Conservation (phyloP, 2,113 vertebrate species). For the Carassius carassius region DNA sequence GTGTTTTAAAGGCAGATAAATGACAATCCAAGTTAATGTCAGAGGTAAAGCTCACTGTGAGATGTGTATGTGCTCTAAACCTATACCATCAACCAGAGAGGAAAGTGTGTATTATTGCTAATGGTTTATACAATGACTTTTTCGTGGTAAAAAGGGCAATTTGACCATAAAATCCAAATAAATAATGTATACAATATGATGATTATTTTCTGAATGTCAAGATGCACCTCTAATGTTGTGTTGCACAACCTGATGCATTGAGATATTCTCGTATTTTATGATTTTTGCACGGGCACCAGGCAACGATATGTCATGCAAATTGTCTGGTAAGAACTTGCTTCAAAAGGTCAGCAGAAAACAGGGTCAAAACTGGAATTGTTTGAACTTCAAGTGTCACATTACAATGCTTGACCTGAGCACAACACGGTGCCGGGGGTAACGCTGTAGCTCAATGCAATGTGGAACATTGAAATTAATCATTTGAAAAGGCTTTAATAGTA, state of each 20-base stretch:
- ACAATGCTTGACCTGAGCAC: constrained; percentile 23
- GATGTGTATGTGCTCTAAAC: constrained; percentile 22
- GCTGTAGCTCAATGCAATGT: background rate
- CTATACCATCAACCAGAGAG: background rate
- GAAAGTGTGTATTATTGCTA: background rate
- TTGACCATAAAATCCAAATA: background rate
- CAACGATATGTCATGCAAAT: constrained; percentile 1
- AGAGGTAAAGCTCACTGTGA: constrained; percentile 18
- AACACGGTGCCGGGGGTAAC: background rate
- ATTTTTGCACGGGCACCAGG: background rate
- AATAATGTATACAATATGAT: background rate
- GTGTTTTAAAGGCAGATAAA: constrained; percentile 55
- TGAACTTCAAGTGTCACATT: constrained; percentile 7
- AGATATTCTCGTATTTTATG: background rate
- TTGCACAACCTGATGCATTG: background rate
- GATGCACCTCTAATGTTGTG: background rate
- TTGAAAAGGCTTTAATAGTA: background rate
- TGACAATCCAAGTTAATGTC: constrained; percentile 59
- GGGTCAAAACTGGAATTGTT: constrained; percentile 27
- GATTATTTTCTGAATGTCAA: background rate
- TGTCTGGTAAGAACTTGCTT: constrained; percentile 21
- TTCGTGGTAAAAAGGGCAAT: background rate
- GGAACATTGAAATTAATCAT: background rate
- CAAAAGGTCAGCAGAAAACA: constrained; percentile 20
- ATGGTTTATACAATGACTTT: background rate